phyloP scores from a whole-genome alignment of 2,888 invertebrate species.

The Leucophenga maculata region DNA sequence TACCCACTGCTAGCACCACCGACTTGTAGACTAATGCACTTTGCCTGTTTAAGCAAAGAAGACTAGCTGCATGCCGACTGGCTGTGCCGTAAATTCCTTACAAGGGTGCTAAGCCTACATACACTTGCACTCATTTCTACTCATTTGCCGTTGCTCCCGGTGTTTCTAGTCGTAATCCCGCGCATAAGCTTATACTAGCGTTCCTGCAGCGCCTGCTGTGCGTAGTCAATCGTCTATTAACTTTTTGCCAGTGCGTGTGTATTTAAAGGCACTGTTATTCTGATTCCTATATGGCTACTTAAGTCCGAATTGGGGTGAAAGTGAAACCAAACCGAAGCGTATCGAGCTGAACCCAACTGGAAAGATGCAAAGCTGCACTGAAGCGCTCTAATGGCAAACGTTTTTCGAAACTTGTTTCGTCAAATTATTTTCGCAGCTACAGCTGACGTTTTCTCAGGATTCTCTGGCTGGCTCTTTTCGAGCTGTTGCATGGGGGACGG shows the following conservation, averaged over 20 bases:
- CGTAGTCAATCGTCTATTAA: slow-evolving; percentile 68
- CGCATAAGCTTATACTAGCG: too few species aligned
- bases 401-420: slow-evolving; percentile 25
- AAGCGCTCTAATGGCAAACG: background rate
- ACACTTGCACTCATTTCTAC: background rate
- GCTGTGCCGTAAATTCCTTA: slow-evolving; percentile 22
- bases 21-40: slow-evolving; percentile 2
- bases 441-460: slow-evolving; percentile 41
- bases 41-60: slow-evolving; percentile 7
- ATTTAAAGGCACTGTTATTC: background rate
- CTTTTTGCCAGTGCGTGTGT: slow-evolving; percentile 57
- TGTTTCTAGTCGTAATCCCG: too few species aligned
- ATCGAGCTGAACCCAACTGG: background rate
- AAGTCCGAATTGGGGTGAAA: background rate
- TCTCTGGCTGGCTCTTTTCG: background rate
- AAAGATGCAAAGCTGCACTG: background rate
- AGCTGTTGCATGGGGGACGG: background rate
- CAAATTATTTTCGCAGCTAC: slow-evolving; percentile 18
- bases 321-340: too few species aligned
- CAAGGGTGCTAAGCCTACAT: slow-evolving; percentile 26
- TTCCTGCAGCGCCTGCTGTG: slow-evolving; percentile 46
- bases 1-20: background rate
- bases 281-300: slow-evolving; percentile 6
- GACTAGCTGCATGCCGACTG: background rate
- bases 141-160: too few species aligned